Conservation (phyloP, 2,797 vertebrate species). For the Ateles fusciceps region DNA sequence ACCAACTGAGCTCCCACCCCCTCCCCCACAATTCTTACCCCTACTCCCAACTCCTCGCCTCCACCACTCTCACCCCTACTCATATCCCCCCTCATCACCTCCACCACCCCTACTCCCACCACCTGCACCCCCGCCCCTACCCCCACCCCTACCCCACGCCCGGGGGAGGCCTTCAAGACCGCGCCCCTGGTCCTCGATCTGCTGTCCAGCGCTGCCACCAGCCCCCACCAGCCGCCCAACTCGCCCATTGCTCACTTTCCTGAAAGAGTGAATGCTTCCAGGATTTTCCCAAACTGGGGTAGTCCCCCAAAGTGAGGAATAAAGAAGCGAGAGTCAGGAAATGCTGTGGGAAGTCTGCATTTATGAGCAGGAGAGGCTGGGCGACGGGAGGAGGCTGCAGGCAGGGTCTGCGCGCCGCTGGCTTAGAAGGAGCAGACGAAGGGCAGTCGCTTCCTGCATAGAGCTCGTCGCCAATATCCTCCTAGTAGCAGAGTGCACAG, state of each 20-base stretch:
- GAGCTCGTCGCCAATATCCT: not conserved
- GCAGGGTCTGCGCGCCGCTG: accelerated
- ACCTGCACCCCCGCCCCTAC: accelerated
- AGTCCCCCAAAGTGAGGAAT: too few species aligned
- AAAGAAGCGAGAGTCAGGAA: not conserved
- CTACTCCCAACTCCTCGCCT: not conserved
- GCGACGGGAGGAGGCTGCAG: not conserved
- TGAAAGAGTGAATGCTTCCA: not conserved
- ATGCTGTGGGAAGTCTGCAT: not conserved
- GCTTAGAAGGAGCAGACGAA: constrained; percentile 40
- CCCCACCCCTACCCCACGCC: not conserved
- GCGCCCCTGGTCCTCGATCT: accelerated
- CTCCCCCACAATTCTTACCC: too few species aligned
- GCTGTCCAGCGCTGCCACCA: accelerated
- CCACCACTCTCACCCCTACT: too few species aligned
- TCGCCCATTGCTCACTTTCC: not conserved
- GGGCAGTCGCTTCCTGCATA: accelerated
- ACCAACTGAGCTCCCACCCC: not conserved
- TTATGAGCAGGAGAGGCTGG: not conserved
- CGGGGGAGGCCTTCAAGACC: not conserved
- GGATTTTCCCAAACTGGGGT: not conserved
- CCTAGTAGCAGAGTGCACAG: not conserved
- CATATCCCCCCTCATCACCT: not conserved
- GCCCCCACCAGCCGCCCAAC: accelerated
- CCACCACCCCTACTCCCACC: not conserved